Conservation (phyloP, 1,140 invertebrate species). For the Drosophila orosa region DNA sequence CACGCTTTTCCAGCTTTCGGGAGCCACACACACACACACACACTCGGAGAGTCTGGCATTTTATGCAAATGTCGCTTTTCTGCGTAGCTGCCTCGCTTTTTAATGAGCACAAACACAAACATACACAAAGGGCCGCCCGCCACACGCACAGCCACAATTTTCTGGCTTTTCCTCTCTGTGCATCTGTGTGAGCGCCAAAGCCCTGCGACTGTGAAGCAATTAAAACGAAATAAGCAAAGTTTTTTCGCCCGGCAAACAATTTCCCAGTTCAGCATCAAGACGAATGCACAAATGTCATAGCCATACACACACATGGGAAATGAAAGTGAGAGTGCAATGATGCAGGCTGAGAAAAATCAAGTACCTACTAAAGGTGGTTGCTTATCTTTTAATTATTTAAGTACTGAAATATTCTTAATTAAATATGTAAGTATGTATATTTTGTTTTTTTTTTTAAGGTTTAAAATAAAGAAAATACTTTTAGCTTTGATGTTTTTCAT, state of each 20-base stretch:
- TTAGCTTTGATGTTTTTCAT: too few species aligned
- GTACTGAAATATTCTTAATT: neutral
- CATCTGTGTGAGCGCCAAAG: slow-evolving; percentile 28
- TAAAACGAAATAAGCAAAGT: slow-evolving; percentile 70
- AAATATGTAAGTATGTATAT: neutral
- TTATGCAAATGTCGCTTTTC: slow-evolving; percentile 77
- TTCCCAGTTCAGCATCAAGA: slow-evolving; percentile 25
- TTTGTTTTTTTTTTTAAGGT: too few species aligned
- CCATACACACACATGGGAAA: slow-evolving; percentile 9
- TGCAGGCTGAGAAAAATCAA: neutral
- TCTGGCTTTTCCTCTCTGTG: slow-evolving; percentile 6
- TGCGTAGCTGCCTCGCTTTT: slow-evolving; percentile 76
- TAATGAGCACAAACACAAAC: slow-evolving; percentile 71
- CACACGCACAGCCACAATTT: slow-evolving; percentile 20
- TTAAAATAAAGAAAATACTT: neutral
- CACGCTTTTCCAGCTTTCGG: slow-evolving; percentile 71
- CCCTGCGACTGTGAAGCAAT: slow-evolving; percentile 65
- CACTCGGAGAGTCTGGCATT: slow-evolving; percentile 20
- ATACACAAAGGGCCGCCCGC: neutral
- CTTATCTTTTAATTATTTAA: neutral
- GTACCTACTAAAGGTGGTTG: too few species aligned
- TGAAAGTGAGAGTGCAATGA: neutral
- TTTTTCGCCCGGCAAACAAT: slow-evolving; percentile 47
- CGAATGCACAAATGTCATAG: slow-evolving; percentile 37
- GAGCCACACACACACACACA: slow-evolving; percentile 22